Evolutionary conservation across 2,888 invertebrate species (phyloP), one percentile per base, ranked within the genome.

Genomic region (Drosophila ochracea): DNA sequence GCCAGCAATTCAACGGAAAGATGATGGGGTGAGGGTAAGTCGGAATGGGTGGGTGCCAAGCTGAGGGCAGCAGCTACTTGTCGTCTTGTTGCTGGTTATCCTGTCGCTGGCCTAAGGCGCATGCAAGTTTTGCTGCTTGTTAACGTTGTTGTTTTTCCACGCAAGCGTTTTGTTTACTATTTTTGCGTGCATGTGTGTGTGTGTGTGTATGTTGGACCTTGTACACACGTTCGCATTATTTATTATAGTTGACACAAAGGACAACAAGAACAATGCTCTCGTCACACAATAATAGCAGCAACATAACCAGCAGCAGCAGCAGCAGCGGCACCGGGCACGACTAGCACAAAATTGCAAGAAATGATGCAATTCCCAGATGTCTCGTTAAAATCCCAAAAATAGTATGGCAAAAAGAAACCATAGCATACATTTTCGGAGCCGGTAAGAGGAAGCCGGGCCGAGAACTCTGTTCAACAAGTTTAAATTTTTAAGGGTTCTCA

Each of bases 181-280:
- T 77, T 81, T 84, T 67, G 66, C 75, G 73, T 77, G 79, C 64
- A 21, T n/a, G 50, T 31, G 31, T 31, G n/a, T 53, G 52, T 31
- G 11, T 13, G 52, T 7, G 37, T 39, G 39, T 71, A 30, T 78
- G 55, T 61, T 31, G 35, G 16, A 39, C 63, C 60, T 54, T 55
- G 21, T 57, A 67, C 60, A 65, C 37, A 35, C 52, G 52, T 52
- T 61, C 72, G 81, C 73, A 89, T 91, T 90, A 89, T 91, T 91
- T 91, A 91, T 90, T 89, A 78, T 82, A 84, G 82, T 81, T 87
- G 82, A 82, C 81, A 90, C 76, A 90, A 84, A 86, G 76, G 76
- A 80, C 82, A 88, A 89, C 76, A 81, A 87, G 75, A 62, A 78
- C 82, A 84, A 78, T 68, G 76, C 69, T 64, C 71, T 75, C 63